Base-by-base conservation (phyloP, 2,888 invertebrate genomes). In the Neoscelio sp. region DNA sequence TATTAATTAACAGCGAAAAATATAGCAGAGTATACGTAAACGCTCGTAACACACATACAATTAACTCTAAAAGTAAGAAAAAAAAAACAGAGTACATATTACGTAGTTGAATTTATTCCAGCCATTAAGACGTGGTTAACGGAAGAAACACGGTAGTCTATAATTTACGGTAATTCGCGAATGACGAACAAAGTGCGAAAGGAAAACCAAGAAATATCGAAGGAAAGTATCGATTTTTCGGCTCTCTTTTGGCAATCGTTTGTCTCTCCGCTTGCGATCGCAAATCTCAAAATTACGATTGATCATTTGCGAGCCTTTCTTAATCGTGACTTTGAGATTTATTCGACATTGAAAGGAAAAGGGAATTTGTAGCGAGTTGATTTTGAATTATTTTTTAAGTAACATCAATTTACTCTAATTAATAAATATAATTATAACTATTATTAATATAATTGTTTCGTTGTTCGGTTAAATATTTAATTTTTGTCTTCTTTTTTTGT, bases 91-190 rank as follows among this genome's bases (percentile, higher is more conserved):
- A 81, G 65, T 75, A 82, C 46, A 78, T 78, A 79, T 80, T 82
- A 83, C 70, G 83, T 85, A 85, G 83, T 86, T 85, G 82, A 82
- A 85, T 86, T 86, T 85, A 83, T 85, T 85, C 82, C 84, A 83
- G 79, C 84, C 81, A 67, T 79, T 75, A 56, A 67, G 28, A 62
- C 33, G 44, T 70, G 62, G 65, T 64, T 64, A 40, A 65, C 62
- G 17, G 40, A 26, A 65, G 52, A 77, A n/a, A 26, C n/a, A 46
- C 38, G 46, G 38, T 78, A 78, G 67, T 60, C 65, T 44, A 15
- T 71, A 52, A 65, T 65, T 38, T 13, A 56, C 20, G 40, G 58
- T 77, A 58, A 40, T 50, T 56, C 17, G 48, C 50, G 18, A n/a
- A 18, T 12, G 52, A 26, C 8, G 38, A 56, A 54, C 23, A n/a